These are phyloP conservation scores for Halocynthia roretzi DNA, from an alignment of 23 tunicate species.

Conservation along the genomic window DNA sequence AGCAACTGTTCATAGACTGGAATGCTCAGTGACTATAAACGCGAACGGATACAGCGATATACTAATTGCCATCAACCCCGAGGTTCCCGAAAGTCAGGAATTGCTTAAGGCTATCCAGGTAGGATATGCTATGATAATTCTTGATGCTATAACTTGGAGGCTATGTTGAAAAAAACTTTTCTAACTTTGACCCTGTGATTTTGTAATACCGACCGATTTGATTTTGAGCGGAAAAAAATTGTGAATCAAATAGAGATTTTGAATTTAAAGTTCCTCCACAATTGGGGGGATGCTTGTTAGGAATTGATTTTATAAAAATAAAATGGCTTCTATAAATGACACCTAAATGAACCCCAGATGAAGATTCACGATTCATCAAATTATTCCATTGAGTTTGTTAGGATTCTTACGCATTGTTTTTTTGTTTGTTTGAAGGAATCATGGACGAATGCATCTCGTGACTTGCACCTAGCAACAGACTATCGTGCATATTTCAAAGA, in stretches of 20 bases:
- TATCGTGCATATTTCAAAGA: conserved; percentile 46
- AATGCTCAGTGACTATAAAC: too few species aligned
- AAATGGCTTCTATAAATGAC: not conserved
- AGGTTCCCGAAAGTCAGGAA: conserved; percentile 38
- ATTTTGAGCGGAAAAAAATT: too few species aligned
- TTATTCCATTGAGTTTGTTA: not conserved
- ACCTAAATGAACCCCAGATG: not conserved
- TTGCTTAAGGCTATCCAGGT: conserved; percentile 39
- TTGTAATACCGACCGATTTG: too few species aligned
- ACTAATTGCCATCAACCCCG: conserved; percentile 70
- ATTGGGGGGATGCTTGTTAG: not conserved
- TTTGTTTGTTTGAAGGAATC: conserved; percentile 7
- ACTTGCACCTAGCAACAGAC: conserved; percentile 37
- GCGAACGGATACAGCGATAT: conserved; percentile 55
- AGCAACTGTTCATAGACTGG: too few species aligned
- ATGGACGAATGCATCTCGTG: conserved; percentile 45
- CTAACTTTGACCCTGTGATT: too few species aligned
- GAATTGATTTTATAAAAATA: not conserved
- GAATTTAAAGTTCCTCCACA: too few species aligned
- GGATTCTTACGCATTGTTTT: conserved; percentile 4
- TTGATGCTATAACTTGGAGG: not conserved
- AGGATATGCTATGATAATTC: not conserved
- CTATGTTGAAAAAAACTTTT: too few species aligned
- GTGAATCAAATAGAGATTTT: too few species aligned
- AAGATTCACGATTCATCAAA: too few species aligned